Base-by-base conservation (phyloP, 2,113 vertebrate species). In the Silurus glanis region DNA sequence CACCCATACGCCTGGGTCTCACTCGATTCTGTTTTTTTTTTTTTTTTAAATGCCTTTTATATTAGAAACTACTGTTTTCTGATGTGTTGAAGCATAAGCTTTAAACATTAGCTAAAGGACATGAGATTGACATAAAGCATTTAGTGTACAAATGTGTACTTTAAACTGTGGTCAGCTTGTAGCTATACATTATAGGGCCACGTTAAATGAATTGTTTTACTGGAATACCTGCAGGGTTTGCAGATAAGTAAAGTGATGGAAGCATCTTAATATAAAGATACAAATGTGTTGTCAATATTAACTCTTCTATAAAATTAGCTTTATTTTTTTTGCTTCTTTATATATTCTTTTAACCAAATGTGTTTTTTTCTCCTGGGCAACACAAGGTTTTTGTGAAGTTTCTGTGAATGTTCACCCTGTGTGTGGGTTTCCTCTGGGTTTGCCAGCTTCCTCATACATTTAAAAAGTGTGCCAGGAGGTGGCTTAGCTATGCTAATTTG, bases 131-230 rank as follows among this genome's bases (percentile, higher is more conserved):
- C 51, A 53, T 53, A 76, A 23, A 49, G 10, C 0, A 23, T 51
- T 51, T 74, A 23, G 45, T 2, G 89, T 88, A 51, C 84, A 89
- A 87, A 93, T 91, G 89, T 91, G 87, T 87, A 87, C 91, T 91
- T 91, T 66, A 28, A 25, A 13, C 64, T 66, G n/a, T 66, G n/a
- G 64, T 28, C 64, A 25, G n/a, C n/a, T 67, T 67, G 25, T 37
- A 37, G 66, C 66, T 67, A 28, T 67, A 67, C 28, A 37, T 67
- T 25, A 62, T 62, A 62, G 17, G 17, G 59, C 59, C 21, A 93
- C 93, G 92, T 37, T 37, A 37, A 94, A 94, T 95, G 91, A 94
- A 94, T 95, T 92, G 91, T 93, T 90, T 89, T 90, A 90, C 93
- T 91, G 82, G 59, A 90, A 90, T 89, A 88, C 90, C 90, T 90